A percentile compares a stretch with the other conserved stretches of the same genome.
phyloP scores from a whole-genome alignment of 1,140 invertebrate species.

The Seison nebaliae region DNA sequence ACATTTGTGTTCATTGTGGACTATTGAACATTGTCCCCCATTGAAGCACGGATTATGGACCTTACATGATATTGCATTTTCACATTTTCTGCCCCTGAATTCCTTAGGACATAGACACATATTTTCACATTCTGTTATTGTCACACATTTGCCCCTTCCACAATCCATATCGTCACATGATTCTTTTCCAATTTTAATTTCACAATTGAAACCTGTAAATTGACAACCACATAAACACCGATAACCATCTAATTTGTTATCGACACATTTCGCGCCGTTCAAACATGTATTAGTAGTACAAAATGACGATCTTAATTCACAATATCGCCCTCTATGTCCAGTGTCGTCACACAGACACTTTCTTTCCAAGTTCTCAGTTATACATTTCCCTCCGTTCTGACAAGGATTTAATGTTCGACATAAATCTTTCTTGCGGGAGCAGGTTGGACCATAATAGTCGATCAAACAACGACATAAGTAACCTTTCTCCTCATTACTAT shows the following conservation, averaged over 20 bases:
- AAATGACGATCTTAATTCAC: background rate
- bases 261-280: conserved; percentile 6
- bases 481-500: too few relatives aligned
- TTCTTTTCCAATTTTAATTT: conserved; percentile 9
- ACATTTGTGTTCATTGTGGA: conserved; percentile 17
- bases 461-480: too few relatives aligned
- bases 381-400: conserved; percentile 11
- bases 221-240: background rate
- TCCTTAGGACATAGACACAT: conserved; percentile 6
- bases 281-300: conserved; percentile 13
- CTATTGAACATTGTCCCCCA: conserved; percentile 41
- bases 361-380: conserved; percentile 16
- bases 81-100: conserved; percentile 11
- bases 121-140: conserved; percentile 3
- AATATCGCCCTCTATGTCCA: background rate
- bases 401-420: conserved; percentile 13
- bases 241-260: conserved; percentile 11
- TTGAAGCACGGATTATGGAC: conserved; percentile 53
- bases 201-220: conserved; percentile 8
- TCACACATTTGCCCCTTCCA: background rate
- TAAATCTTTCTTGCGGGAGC: too few relatives aligned
- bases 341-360: background rate
- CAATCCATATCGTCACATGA: background rate
- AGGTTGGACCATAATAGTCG: too few relatives aligned
- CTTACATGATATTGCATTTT: conserved; percentile 6